Base-by-base conservation (phyloP, 2,888 invertebrate genomes). In the Apodemia zela region DNA sequence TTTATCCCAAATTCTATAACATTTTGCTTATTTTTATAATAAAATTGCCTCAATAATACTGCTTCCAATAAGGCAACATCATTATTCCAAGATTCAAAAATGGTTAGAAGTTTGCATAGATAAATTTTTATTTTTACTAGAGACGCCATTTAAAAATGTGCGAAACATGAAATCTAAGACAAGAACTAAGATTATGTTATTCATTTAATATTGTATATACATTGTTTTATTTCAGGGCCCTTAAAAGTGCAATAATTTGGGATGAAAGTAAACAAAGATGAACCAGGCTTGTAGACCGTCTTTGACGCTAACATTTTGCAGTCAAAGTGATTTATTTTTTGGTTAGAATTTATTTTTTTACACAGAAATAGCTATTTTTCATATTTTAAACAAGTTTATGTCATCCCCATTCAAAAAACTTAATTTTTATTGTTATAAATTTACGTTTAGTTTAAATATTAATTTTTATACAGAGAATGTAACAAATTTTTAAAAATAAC, bases 381-480 rank as follows among this genome's bases (percentile, higher is more conserved):
- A 42, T 42, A 42, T 15, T 42, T 42, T 15, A 15, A 42, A n/a
- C n/a, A 15, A 15, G 4, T 38, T 0, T 38, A 38, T 6, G 1
- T 15, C 15, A 15, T 42, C 42, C 5, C 3, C 15, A 42, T n/a
- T 42, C n/a, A 5, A 42, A 4, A 42, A 42, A 15, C 15, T 15
- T 42, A 8, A n/a, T 42, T 42, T 38, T 42, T 42, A 42, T 42
- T 42, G 42, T 42, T 42, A 6, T 42, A 15, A 15, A 6, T 42
- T 54, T 51, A 18, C 18, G 21, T 51, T 51, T 54, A 18, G 54
- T 54, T 54, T 15, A 54, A 54, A 54, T 54, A 21, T 54, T 54
- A 25, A 54, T 54, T 54, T 54, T 54, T 54, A 54, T 54, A 54
- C 13, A 13, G 54, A 51, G 21, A 51, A 18, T 21, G 11, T 21